Evolutionary conservation across 2,888 invertebrate genomes (phyloP), one percentile per base, ranked within the genome.

Genomic region (Agriopis aurantiaria): DNA sequence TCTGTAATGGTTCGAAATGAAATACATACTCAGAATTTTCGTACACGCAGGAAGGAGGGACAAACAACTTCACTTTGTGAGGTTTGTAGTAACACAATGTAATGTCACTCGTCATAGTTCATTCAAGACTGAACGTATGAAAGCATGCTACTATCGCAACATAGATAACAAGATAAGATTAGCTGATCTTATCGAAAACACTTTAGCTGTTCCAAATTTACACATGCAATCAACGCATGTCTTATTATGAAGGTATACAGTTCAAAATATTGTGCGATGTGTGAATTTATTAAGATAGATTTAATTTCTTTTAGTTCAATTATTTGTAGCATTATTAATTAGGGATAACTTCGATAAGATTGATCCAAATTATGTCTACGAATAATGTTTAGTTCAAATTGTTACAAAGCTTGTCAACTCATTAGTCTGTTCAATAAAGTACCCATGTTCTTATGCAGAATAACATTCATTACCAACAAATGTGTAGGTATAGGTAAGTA

Each of bases 81-180:
- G 87, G 84, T 74, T 83, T 85, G 63, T 82, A 71, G 77, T 82
- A 87, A 79, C 88, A 90, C 84, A 84, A 82, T 33, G 82, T 82
- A 71, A 88, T 88, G 68, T 90, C 92, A 75, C 87, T 82, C 80
- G 86, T 85, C 91, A 92, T 92, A 70, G 77, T 82, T 75, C 63
- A 72, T 68, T 63, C 56, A 65, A 68, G 61, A 79, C 80, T 80
- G 77, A 74, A 62, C 74, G 75, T 78, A 69, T 75, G 72, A 69
- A 69, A 69, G 69, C 61, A 74, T 71, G 75, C 68, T 62, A 69
- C 77, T 81, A 82, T 83, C 82, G 66, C 53, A 5, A 40, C 46
- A 49, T 4, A 69, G 84, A 82, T 82, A 84, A 80, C 14, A 3
- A 62, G 78, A 79, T 78, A 79, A 79, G 58, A 57, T 62, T 70